These are phyloP conservation scores for Aphrophora alni DNA, from an alignment of 2,888 invertebrate genomes.

Conservation along the genomic window DNA sequence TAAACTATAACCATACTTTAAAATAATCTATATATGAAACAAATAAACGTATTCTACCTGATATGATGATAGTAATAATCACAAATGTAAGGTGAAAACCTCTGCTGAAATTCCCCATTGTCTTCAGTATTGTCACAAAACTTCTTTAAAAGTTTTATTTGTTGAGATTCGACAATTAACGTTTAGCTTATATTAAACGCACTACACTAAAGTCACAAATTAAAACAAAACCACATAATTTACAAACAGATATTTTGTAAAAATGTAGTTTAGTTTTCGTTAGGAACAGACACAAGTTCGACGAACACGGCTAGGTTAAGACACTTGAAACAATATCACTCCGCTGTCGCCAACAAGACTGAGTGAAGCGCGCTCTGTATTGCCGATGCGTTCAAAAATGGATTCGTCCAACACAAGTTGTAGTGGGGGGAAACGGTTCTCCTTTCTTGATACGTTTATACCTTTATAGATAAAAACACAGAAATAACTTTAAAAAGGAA, in stretches of 20 bases:
- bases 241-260: not conserved
- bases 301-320: not conserved
- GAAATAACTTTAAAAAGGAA: not conserved
- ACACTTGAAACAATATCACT: not conserved
- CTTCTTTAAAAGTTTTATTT: not conserved
- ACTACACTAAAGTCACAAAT: not conserved
- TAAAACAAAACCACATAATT: not conserved
- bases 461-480: not conserved
- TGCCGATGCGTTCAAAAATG: conserved; percentile 2
- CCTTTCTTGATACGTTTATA: not conserved
- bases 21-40: too few relatives aligned
- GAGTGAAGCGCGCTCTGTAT: not conserved
- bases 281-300: not conserved
- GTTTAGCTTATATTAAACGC: not conserved
- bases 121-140: not conserved
- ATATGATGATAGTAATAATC: not conserved
- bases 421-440: not conserved
- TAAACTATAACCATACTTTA: too few relatives aligned
- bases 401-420: not conserved
- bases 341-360: not conserved
- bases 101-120: conserved; percentile 2
- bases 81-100: not conserved
- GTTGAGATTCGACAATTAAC: not conserved
- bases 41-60: not conserved
- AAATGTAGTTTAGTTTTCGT: not conserved